phyloP scores from a whole-genome alignment of 2,888 invertebrate species.

The Hemicrepidius hirtus region DNA sequence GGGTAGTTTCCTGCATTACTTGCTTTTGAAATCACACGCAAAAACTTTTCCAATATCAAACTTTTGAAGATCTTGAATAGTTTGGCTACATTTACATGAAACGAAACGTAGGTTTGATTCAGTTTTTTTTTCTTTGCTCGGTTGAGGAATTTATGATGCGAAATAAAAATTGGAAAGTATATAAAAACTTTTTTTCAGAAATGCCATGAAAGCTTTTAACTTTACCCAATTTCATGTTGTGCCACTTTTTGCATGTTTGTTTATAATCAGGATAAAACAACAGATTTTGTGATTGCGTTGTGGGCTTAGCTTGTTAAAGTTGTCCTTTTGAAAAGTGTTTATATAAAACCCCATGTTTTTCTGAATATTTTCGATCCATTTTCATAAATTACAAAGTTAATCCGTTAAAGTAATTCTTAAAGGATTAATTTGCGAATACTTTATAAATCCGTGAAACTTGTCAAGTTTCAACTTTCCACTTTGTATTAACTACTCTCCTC shows the following conservation, averaged over 20 bases:
- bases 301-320: no score
- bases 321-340: no score
- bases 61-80: slow-evolving; percentile 7
- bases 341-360: no score
- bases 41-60: slow-evolving; percentile 32
- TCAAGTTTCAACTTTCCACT: slow-evolving; percentile 4
- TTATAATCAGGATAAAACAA: no score
- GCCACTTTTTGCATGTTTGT: no score
- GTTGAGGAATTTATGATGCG: slow-evolving; percentile 9
- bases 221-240: no score
- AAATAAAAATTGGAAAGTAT: slow-evolving; percentile 9
- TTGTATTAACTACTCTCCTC: background rate
- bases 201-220: no score
- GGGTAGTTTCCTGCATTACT: slow-evolving; percentile 21
- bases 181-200: no score
- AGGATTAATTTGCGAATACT: slow-evolving; percentile 8
- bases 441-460: background rate
- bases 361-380: no score
- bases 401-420: no score
- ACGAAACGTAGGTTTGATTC: slow-evolving; percentile 19
- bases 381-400: no score
- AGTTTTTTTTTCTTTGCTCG: slow-evolving; percentile 17
- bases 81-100: background rate
- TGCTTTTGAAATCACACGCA: slow-evolving; percentile 23
- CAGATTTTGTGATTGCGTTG: no score